Conservation (phyloP, 2,888 invertebrate species). For the Rhingia rostrata region DNA sequence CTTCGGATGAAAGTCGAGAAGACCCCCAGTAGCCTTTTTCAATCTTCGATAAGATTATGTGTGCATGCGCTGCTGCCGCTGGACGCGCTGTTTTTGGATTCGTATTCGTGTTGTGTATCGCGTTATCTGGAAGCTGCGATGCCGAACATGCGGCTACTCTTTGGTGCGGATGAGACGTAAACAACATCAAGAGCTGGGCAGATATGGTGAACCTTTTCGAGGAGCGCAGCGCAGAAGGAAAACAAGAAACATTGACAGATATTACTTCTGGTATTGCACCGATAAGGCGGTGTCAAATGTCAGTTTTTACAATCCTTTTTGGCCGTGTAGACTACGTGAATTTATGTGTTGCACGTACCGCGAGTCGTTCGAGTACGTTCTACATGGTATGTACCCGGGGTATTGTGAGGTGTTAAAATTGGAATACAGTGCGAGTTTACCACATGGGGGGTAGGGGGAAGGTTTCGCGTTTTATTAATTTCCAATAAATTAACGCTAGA, state of each 20-base stretch:
- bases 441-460: background rate
- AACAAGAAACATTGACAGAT: conserved; percentile 66
- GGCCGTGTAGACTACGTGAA: conserved; percentile 27
- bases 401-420: background rate
- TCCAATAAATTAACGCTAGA: too few relatives aligned
- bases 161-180: background rate
- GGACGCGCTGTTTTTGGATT: conserved; percentile 51
- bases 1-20: conserved; percentile 8
- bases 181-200: background rate
- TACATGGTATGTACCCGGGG: background rate
- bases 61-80: conserved; percentile 2
- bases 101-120: conserved; percentile 60
- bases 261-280: conserved; percentile 73
- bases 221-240: conserved; percentile 6
- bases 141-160: conserved; percentile 57
- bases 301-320: conserved; percentile 56
- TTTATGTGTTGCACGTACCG: conserved; percentile 39
- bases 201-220: conserved; percentile 33
- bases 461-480: too few relatives aligned
- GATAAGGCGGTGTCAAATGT: conserved; percentile 72
- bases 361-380: background rate
- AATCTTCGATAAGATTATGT: conserved; percentile 59
- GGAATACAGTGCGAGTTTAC: background rate
- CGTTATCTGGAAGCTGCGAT: conserved; percentile 45
- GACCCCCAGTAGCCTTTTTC: conserved; percentile 62